Percentiles rank a stretch among this genome's conserved stretches.
Conservation (phyloP, 2,113 vertebrate species). For the Bubo scandiacus region DNA sequence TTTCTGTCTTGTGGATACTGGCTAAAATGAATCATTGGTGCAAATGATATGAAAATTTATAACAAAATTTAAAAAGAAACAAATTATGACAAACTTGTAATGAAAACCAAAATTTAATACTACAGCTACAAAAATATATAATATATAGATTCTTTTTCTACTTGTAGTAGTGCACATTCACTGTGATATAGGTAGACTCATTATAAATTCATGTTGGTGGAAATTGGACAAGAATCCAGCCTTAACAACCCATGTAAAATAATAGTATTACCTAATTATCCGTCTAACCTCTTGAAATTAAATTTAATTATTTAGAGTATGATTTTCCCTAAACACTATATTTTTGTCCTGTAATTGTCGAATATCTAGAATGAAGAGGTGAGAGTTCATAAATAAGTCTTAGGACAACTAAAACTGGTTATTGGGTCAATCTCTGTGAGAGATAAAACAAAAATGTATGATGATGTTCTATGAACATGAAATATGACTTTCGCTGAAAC, state of each 20-base stretch:
- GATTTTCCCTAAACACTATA: neutral
- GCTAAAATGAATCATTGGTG: neutral
- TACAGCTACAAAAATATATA: neutral
- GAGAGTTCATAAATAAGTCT: neutral
- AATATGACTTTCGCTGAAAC: neutral
- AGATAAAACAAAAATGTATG: neutral
- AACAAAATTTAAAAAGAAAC: neutral
- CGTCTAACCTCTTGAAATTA: neutral
- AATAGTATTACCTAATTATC: neutral
- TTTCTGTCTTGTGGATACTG: neutral
- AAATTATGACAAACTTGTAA: neutral
- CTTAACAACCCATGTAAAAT: neutral
- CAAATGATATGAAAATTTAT: neutral
- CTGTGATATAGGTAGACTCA: neutral
- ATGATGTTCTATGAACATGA: neutral
- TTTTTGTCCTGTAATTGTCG: neutral
- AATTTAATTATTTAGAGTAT: neutral
- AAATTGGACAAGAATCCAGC: neutral
- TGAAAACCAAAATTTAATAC: neutral
- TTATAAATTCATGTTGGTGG: neutral
- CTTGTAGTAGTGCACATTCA: neutral
- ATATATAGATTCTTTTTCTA: neutral
- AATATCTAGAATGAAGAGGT: neutral
- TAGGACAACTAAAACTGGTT: neutral
- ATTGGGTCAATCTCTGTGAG: neutral